Conservation (phyloP, 2,888 invertebrate genomes). For the Cryptocephalus moraei region DNA sequence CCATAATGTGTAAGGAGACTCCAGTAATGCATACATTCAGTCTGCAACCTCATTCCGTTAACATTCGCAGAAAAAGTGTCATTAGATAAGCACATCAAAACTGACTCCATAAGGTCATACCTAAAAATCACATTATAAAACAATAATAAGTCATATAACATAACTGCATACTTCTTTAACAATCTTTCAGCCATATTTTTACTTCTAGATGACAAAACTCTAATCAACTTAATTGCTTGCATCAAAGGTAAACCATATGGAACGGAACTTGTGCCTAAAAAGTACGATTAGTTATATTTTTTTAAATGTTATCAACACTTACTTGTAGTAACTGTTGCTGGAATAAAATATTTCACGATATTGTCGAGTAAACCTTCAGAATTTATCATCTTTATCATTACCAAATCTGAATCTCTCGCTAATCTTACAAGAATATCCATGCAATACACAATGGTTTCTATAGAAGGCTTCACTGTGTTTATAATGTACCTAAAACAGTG, state of each 20-base stretch:
- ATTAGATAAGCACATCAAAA: constrained; percentile 47
- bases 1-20: constrained; percentile 46
- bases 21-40: constrained; percentile 51
- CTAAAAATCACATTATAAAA: constrained; percentile 19
- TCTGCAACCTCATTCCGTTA: constrained; percentile 49
- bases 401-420: constrained; percentile 63
- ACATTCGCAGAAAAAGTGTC: constrained; percentile 41
- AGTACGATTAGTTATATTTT: background rate
- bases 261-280: constrained; percentile 8
- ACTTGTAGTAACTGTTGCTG: constrained; percentile 19
- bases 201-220: constrained; percentile 57
- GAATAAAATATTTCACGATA: constrained; percentile 51
- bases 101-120: constrained; percentile 44
- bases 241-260: constrained; percentile 59
- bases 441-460: constrained; percentile 61
- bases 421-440: constrained; percentile 72
- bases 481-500: constrained; percentile 57
- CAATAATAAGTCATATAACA: background rate
- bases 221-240: constrained; percentile 61
- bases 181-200: constrained; percentile 44
- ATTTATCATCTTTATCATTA: constrained; percentile 51
- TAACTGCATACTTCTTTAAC: constrained; percentile 37
- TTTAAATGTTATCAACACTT: too few relatives aligned
- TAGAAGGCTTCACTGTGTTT: constrained; percentile 55
- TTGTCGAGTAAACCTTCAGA: constrained; percentile 54